Evolutionary conservation across 2,888 invertebrate species (phyloP).

Genomic region (Galeruca laticollis): DNA sequence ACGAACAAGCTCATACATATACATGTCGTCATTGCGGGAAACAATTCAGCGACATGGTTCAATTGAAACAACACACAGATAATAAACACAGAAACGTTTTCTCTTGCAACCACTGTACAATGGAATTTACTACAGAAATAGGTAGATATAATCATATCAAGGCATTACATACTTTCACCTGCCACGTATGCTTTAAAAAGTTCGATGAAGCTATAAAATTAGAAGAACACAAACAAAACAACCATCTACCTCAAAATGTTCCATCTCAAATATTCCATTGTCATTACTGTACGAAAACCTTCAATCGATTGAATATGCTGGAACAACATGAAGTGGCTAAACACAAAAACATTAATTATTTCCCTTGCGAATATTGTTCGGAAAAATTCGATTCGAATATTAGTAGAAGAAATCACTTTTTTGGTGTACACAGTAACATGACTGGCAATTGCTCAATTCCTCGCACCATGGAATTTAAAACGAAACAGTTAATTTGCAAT

Average conservation of each 20-base stretch:
- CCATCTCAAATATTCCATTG: background rate
- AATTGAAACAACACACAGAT: slow-evolving; percentile 15
- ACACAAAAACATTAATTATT: no score
- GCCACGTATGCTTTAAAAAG: background rate
- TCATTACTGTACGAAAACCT: slow-evolving; percentile 3
- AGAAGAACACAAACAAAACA: background rate
- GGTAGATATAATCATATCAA: background rate
- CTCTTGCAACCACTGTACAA: background rate
- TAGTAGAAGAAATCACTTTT: slow-evolving; percentile 11
- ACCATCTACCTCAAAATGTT: background rate
- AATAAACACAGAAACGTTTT: slow-evolving; percentile 12
- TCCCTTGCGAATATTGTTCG: no score
- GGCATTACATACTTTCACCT: background rate
- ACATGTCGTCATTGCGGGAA: background rate
- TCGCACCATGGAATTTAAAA: background rate
- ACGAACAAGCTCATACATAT: background rate
- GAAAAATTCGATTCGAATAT: no score
- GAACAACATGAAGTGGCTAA: background rate
- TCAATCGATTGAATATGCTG: background rate
- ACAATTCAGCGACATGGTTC: background rate
- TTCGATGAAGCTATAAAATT: background rate
- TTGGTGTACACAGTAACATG: background rate
- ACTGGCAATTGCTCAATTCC: background rate
- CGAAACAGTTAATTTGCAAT: background rate
- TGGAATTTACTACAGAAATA: slow-evolving; percentile 1